Base-by-base conservation (phyloP, 2,888 invertebrate species). In the Acronicta leporina region DNA sequence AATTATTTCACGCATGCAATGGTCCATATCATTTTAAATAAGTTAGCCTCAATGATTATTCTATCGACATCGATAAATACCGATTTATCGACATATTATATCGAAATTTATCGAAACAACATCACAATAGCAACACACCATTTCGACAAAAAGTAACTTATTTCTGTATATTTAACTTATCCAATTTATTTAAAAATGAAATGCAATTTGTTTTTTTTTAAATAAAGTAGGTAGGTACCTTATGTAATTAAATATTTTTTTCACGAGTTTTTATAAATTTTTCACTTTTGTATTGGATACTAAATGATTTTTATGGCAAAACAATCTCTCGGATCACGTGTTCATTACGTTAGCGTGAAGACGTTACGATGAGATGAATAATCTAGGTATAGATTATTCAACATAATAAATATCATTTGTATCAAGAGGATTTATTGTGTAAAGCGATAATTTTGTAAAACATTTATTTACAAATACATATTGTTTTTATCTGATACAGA, bases 11-110 rank as follows among this genome's bases (percentile, higher is more conserved):
- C 35, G 10, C 44, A 20, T 50, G 25, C 33, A 64, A 50, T 69
- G 62, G 70, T 73, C 63, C 69, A 69, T 73, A 61, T 6, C 8
- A 53, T 49, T 59, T 63, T 25, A 48, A 67, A 48, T 51, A 57
- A 56, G 42, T 63, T 72, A 72, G 74, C 70, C 72, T 74, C 72
- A 53, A 74, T 63, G 20, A 57, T 46, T 47, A 43, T 33, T 16
- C 1, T 58, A 70, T 30, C 51, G 46, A 75, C 6, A 56, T 44
- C 46, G 62, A 57, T 43, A 54, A 47, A 63, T 40, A 52, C 13
- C 20, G 27, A 52, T 38, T 11, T 33, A 43, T 41, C 11, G 16
- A 40, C 49, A 57, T 20, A 16, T 3, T n/a, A 4, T 1, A 63
- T 11, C 41, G 27, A 49, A 5, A 61, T 52, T 60, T 64, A 59